Evolutionary conservation across 2,888 invertebrate genomes (phyloP).

Genomic region (Chrysolina haemoptera): DNA sequence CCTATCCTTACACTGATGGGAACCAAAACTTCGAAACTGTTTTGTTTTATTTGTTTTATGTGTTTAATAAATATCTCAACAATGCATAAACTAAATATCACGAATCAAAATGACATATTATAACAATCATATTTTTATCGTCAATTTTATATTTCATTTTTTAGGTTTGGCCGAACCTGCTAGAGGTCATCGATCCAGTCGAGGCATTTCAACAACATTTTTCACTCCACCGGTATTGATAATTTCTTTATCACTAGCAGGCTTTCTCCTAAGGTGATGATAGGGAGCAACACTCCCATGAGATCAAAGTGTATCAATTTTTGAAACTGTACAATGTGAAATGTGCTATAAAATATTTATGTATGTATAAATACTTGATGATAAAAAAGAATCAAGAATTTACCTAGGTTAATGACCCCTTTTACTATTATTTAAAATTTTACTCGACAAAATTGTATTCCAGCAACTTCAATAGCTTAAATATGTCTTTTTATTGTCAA

Average conservation of each 20-base stretch:
- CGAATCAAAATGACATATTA: too few species aligned
- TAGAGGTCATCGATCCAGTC: conserved; percentile 65
- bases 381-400: neutral
- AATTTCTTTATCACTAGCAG: conserved; percentile 38
- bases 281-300: neutral
- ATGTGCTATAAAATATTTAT: neutral
- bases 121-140: conserved; percentile 3
- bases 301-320: neutral
- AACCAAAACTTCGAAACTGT: too few species aligned
- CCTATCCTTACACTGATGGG: too few species aligned
- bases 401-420: neutral
- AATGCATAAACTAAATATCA: too few species aligned
- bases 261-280: conserved; percentile 39
- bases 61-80: too few species aligned
- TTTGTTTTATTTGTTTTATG: too few species aligned
- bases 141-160: conserved; percentile 51
- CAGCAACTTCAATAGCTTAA: neutral
- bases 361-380: conserved; percentile 6
- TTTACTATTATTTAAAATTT: neutral
- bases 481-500: neutral
- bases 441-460: neutral
- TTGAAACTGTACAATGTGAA: neutral
- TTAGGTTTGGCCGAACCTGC: conserved; percentile 68
- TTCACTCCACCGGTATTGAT: conserved; percentile 45
- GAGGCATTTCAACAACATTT: conserved; percentile 57